Base-by-base conservation (phyloP, 2,888 invertebrate genomes). In the Chloroclystis v-ata region DNA sequence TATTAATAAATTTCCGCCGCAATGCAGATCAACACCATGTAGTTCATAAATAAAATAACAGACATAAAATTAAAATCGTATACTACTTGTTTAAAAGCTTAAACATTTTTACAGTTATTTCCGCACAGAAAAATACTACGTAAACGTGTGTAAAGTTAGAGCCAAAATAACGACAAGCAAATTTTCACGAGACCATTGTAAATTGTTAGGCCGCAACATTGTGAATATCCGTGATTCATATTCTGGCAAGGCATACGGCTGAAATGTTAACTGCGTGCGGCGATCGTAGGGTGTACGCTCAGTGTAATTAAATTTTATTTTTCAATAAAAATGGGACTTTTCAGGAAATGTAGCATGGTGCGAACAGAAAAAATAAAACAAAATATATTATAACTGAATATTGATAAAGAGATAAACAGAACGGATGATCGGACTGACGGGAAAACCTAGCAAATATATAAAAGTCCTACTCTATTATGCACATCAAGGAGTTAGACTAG, bases 211-310 rank as follows among this genome's bases (percentile, higher is more conserved):
- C 35, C 35, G 29, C 39, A 16, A 35, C 35, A 40, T 35, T 10
- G 13, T 24, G 33, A 9, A 25, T 28, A 35, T 35, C 20, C 28
- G 10, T 29, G 13, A 37, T 28, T 25, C 35, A 29, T 28, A 14
- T 14, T 14, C 40, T 25, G 20, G 40, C 39, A 38, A 39, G 13
- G 16, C 13, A 12, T 33, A 13, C 30, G 40, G 10, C 24, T 44
- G 32, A 24, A 44, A 41, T 37, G 43, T 29, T 44, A 44, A 41
- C n/a, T n/a, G n/a, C n/a, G n/a, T n/a, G n/a, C 10, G 20, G 20
- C 14, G 16, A 33, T 33, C n/a, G n/a, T n/a, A n/a, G n/a, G n/a
- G n/a, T 10, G 7, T 35, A 9, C 20, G 20, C 20, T 7, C 10
- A 16, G 8, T 8, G 35, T 20, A 35, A 35, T 35, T 33, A 16